A percentile compares a stretch with the other conserved stretches of the same genome.
These are phyloP conservation scores for Crenichthys baileyi DNA, from an alignment of 2,797 vertebrate genomes.

Conservation along the genomic window DNA sequence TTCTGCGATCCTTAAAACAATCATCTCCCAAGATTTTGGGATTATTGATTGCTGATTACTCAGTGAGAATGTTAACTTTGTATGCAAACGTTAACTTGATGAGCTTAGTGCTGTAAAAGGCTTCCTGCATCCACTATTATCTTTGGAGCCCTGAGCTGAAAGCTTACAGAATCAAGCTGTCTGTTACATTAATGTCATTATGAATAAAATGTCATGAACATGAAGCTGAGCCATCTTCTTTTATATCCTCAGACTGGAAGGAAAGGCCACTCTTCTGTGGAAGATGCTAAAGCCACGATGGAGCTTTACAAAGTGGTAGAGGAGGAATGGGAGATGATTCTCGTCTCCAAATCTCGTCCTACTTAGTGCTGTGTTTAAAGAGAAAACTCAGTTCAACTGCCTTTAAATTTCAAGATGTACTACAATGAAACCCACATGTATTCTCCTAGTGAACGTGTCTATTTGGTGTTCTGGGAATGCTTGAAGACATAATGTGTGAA, in stretches of 20 bases:
- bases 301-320: slow-evolving; percentile 92
- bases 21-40: no score
- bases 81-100: not conserved
- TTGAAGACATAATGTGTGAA: not conserved
- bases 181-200: not conserved
- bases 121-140: not conserved
- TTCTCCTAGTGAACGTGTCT: not conserved
- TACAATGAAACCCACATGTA: not conserved
- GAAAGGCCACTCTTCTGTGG: slow-evolving; percentile 90
- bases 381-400: not conserved
- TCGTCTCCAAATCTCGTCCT: slow-evolving; percentile 52
- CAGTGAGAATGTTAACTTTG: not conserved
- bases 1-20: not conserved
- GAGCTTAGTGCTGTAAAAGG: not conserved
- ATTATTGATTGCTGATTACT: no score
- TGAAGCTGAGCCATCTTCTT: not conserved
- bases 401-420: not conserved
- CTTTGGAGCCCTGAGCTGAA: not conserved
- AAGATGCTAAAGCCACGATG: slow-evolving; percentile 92
- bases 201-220: not conserved
- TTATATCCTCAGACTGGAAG: slow-evolving; percentile 79
- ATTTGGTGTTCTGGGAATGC: no score
- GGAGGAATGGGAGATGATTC: slow-evolving; percentile 85
- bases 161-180: not conserved
- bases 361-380: not conserved